Evolutionary conservation across 2,113 vertebrate species (phyloP).

Genomic region (Gallinago jamesoni): DNA sequence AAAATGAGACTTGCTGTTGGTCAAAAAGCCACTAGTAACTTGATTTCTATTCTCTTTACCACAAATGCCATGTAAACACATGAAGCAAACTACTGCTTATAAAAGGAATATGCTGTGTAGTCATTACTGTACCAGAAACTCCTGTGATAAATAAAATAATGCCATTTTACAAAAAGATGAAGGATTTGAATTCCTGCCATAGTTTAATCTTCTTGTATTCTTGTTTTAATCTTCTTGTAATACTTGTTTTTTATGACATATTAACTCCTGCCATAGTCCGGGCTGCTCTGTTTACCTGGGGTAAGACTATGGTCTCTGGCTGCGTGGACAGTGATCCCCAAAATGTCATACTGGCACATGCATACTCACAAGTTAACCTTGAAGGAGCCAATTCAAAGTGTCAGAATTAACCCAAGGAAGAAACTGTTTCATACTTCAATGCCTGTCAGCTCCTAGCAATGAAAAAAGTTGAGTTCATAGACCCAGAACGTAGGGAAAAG

Average conservation of each 20-base stretch:
- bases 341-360: neutral
- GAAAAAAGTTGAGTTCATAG: neutral
- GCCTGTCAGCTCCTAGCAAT: neutral
- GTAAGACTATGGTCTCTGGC: neutral
- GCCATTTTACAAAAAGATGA: neutral
- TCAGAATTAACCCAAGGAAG: neutral
- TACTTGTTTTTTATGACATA: neutral
- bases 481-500: neutral
- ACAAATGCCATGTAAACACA: neutral
- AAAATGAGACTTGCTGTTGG: neutral
- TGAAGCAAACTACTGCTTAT: neutral
- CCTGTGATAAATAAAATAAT: neutral
- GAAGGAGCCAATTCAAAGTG: neutral
- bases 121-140: neutral
- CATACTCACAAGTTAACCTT: neutral
- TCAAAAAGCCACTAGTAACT: neutral
- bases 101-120: neutral
- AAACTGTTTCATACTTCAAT: neutral
- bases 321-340: neutral
- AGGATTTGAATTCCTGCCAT: neutral
- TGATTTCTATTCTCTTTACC: neutral
- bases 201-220: neutral
- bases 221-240: neutral
- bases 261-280: neutral
- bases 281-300: neutral